phyloP scores from a whole-genome alignment of 2,888 invertebrate genomes.

The Tiphia femorata region DNA sequence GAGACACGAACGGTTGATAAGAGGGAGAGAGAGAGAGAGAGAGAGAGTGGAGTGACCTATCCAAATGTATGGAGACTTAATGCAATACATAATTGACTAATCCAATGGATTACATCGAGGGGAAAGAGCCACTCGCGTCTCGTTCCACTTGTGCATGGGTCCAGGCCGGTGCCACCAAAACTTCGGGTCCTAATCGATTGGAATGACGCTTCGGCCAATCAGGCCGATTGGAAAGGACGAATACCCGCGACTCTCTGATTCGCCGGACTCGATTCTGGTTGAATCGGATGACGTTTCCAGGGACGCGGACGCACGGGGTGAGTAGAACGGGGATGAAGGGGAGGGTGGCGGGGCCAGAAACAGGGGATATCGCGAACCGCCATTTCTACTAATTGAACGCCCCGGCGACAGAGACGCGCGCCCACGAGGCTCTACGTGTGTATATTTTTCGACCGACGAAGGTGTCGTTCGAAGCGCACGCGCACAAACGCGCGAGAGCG shows the following conservation, averaged over 20 bases:
- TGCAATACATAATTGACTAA: constrained; percentile 50
- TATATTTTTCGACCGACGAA: too few relatives aligned
- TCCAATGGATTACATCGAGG: constrained; percentile 43
- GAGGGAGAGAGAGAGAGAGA: constrained; percentile 12
- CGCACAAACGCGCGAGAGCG: too few relatives aligned
- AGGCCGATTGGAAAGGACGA: constrained; percentile 39
- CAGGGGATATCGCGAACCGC: constrained; percentile 27
- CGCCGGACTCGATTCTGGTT: constrained; percentile 22
- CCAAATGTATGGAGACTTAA: constrained; percentile 43
- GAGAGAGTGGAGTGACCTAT: constrained; percentile 28
- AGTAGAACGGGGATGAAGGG: too few relatives aligned
- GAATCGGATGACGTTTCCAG: constrained; percentile 32
- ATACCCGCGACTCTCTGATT: constrained; percentile 32
- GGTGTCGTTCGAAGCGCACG: too few relatives aligned
- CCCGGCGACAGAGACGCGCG: constrained; percentile 1
- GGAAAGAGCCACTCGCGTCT: constrained; percentile 27
- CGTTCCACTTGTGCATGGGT: too few relatives aligned
- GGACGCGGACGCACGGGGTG: too few relatives aligned
- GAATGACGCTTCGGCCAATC: constrained; percentile 45
- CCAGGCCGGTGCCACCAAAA: constrained; percentile 19
- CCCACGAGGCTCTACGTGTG: too few relatives aligned
- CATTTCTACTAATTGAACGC: constrained; percentile 40
- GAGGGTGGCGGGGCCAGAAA: too few relatives aligned
- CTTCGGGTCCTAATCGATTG: constrained; percentile 47
- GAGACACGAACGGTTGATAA: constrained; percentile 6